Evolutionary conservation across 2,888 invertebrate species (phyloP).

Genomic region (Hemithea aestivaria): DNA sequence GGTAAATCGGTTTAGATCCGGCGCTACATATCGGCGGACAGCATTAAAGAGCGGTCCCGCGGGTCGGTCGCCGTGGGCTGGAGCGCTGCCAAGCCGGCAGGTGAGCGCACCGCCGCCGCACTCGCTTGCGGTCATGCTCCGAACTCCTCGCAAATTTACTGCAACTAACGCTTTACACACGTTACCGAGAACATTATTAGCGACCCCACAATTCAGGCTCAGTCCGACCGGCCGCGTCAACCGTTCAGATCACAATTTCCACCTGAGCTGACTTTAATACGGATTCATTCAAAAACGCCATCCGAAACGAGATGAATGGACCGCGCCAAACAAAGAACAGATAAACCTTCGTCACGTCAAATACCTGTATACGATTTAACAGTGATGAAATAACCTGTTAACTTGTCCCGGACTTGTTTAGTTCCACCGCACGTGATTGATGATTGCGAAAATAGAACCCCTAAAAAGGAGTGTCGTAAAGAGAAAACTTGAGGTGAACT

Average conservation of each 20-base stretch:
- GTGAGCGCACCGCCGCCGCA: constrained; percentile 46
- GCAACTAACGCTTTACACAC: constrained; percentile 21
- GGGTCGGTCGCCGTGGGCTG: constrained; percentile 25
- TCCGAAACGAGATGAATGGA: constrained; percentile 23
- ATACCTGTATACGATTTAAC: constrained; percentile 30
- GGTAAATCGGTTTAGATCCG: constrained; percentile 36
- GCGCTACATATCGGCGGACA: constrained; percentile 25
- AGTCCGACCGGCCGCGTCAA: not conserved
- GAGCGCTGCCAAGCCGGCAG: constrained; percentile 51
- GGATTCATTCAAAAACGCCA: constrained; percentile 20
- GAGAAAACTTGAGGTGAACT: constrained; percentile 16
- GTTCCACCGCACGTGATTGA: constrained; percentile 39
- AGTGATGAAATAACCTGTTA: constrained; percentile 39
- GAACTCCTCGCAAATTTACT: constrained; percentile 34
- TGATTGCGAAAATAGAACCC: constrained; percentile 35
- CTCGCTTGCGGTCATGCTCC: constrained; percentile 40
- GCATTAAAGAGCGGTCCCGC: constrained; percentile 29
- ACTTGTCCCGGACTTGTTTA: constrained; percentile 28
- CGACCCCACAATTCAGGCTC: constrained; percentile 6
- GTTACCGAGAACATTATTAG: constrained; percentile 15
- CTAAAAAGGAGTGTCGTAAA: constrained; percentile 12
- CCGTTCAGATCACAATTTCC: constrained; percentile 9
- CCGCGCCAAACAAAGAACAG: constrained; percentile 16
- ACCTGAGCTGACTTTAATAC: constrained; percentile 11
- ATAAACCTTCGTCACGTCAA: constrained; percentile 37